Evolutionary conservation across 2,113 vertebrate species (phyloP).

Genomic region (Urocynchramus pylzowi): DNA sequence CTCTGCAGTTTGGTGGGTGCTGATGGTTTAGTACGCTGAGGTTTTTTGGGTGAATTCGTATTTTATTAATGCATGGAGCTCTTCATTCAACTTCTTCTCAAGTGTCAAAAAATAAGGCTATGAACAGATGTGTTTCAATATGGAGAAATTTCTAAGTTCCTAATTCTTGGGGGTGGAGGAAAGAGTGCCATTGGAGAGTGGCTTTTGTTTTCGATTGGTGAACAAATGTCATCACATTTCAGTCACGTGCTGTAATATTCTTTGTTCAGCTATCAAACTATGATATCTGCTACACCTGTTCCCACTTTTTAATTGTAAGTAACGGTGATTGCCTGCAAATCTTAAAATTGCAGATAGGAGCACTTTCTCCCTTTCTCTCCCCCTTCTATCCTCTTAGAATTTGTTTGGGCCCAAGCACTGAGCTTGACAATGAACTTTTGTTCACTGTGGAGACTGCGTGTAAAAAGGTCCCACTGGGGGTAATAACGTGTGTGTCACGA

Average conservation of each 20-base stretch:
- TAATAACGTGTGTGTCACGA: background rate
- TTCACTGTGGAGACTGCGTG: constrained; percentile 29
- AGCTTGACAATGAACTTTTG: constrained; percentile 75
- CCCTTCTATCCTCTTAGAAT: background rate
- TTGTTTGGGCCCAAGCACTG: constrained; percentile 60
- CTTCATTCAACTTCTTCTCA: constrained; percentile 57
- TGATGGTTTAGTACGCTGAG: constrained; percentile 29
- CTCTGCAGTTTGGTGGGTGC: constrained; percentile 53
- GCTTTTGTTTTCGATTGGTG: constrained; percentile 77
- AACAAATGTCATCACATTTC: constrained; percentile 77
- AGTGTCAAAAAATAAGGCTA: constrained; percentile 68
- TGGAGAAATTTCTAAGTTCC: constrained; percentile 75
- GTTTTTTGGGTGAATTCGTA: constrained; percentile 23
- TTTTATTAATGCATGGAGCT: constrained; percentile 44
- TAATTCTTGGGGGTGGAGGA: constrained; percentile 70
- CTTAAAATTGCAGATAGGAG: background rate
- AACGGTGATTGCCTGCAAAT: constrained; percentile 33
- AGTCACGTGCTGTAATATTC: constrained; percentile 75
- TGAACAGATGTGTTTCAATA: constrained; percentile 64
- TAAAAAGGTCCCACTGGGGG: constrained; percentile 29
- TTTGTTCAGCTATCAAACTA: constrained; percentile 76
- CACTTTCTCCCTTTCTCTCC: background rate
- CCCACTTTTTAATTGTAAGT: constrained; percentile 62
- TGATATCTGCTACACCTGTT: constrained; percentile 62
- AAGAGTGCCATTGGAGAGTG: constrained; percentile 65